Base-by-base conservation (phyloP, 1,140 invertebrate genomes). In the Hylaeus volcanicus region DNA sequence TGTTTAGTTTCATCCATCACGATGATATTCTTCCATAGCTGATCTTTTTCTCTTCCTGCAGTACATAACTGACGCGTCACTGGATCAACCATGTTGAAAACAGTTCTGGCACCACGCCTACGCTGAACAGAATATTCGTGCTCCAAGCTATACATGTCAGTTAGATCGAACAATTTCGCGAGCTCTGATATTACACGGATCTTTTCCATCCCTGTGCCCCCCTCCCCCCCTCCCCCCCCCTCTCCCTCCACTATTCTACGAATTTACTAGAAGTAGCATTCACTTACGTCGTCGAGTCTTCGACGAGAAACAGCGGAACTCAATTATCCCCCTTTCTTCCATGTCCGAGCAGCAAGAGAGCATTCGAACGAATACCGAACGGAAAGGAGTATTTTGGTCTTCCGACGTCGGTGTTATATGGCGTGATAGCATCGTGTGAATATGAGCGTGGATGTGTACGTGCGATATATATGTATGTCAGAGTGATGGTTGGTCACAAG, bases 361-460 rank as follows among this genome's bases (percentile, higher is more conserved):
- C 71, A 74, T 83, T 83, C 60, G 85, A 86, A 69, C 63, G 69
- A 83, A 75, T 63, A 76, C 51, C 60, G 81, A 86, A 86, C 56
- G 73, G 83, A 83, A 76, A 83, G 63, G 64, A 86, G 86, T 87
- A 87, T 86, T 86, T 86, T 83, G 65, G 85, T 87, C 86, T 87
- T 87, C 86, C 86, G 74, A 11, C 78, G 78, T 81, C 65, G 82
- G 66, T 77, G 85, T 86, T 87, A 55, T 76, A 70, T 11, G 48
- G 64, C 78, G 65, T 48, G 64, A 48, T n/a, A 61, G 55, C 51
- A n/a, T 53, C 51, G 58, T 65, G 60, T 69, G 53, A 55, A n/a
- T 74, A 55, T 63, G 9, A 53, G 60, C 41, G 66, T 65, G 79
- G 43, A 77, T 85, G 71, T 60, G 12, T 51, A 72, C 12, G 61